A percentile compares a stretch with the other conserved stretches of the same genome.
phyloP scores from a whole-genome alignment of 2,888 invertebrate genomes.

The Sepioteuthis lessoniana region DNA sequence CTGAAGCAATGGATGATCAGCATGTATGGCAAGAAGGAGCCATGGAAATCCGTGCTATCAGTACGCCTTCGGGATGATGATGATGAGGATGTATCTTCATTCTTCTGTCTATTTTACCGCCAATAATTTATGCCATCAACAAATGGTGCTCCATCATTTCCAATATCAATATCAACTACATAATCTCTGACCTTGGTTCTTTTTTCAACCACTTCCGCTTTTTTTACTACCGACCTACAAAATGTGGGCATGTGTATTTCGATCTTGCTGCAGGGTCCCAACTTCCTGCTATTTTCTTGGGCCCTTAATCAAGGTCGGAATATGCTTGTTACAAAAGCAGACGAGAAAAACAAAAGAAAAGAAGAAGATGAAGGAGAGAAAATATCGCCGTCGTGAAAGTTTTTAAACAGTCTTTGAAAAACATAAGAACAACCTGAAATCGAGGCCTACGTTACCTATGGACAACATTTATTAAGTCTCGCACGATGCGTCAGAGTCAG shows the following conservation, averaged over 20 bases:
- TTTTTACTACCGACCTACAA: too few relatives aligned
- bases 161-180: background rate
- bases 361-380: background rate
- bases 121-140: background rate
- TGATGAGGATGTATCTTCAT: too few relatives aligned
- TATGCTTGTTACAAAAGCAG: conserved; percentile 35
- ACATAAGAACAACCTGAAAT: too few relatives aligned
- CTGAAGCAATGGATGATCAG: too few relatives aligned
- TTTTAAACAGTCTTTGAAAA: too few relatives aligned
- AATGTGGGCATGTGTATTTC: conserved; percentile 38
- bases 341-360: background rate
- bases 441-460: too few relatives aligned
- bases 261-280: conserved; percentile 46
- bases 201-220: background rate
- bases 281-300: conserved; percentile 23
- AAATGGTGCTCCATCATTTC: background rate
- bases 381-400: background rate
- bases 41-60: too few relatives aligned
- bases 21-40: too few relatives aligned
- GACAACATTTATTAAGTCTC: too few relatives aligned
- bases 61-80: too few relatives aligned
- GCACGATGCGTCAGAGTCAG: too few relatives aligned
- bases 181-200: background rate
- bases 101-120: background rate
- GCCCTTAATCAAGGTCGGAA: conserved; percentile 45